A percentile compares a stretch with the other conserved stretches of the same genome.
Conservation (phyloP, 2,113 vertebrate species). For the Helogale parvula region DNA sequence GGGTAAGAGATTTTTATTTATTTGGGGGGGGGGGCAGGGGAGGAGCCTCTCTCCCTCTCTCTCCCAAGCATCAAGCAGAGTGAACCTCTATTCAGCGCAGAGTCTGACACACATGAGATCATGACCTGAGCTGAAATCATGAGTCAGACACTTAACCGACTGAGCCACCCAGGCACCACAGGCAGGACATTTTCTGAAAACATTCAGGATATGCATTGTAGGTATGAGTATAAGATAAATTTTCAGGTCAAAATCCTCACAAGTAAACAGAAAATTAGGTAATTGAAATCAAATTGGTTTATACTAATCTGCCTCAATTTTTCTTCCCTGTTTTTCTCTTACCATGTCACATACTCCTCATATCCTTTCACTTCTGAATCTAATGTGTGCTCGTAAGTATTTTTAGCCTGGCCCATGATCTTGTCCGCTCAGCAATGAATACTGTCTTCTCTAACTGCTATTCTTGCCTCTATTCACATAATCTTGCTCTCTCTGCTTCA, state of each 20-base stretch:
- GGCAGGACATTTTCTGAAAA: neutral
- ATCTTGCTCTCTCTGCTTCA: neutral
- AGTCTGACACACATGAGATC: no score
- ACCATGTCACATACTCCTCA: neutral
- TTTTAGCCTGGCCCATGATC: neutral
- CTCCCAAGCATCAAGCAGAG: no score
- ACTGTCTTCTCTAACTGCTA: neutral
- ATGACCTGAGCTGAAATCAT: no score
- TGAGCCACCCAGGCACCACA: no score
- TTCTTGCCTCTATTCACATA: neutral
- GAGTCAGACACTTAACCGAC: no score
- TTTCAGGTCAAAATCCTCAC: neutral
- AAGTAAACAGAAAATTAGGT: neutral
- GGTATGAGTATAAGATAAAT: neutral
- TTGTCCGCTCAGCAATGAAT: neutral
- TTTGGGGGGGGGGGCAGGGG: no score
- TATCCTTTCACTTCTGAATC: neutral
- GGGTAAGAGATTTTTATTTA: neutral
- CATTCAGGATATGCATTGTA: neutral
- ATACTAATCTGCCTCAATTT: neutral
- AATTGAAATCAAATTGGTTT: neutral
- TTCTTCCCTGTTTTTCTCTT: neutral
- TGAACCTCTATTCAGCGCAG: no score
- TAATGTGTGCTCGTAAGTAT: neutral
- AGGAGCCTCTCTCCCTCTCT: no score